Base-by-base conservation (phyloP, 2,888 invertebrate species). In the Chrysodeixis includens region DNA sequence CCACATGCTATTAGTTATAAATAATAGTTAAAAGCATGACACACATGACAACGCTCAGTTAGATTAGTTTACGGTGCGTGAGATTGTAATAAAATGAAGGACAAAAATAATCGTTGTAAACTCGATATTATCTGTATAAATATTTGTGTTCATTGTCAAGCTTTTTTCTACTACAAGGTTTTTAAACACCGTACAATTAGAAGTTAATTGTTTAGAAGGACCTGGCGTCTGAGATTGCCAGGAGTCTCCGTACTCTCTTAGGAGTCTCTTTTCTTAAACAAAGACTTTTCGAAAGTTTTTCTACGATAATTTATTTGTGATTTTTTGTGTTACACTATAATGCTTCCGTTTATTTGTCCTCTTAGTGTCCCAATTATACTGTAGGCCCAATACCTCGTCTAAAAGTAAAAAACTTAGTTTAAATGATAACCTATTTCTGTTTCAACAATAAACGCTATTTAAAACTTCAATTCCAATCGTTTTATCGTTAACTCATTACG, bases 11-110 rank as follows among this genome's bases (percentile, higher is more conserved):
- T 55, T 40, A 58, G 32, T 56, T 62, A n/a, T 26, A 5, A 53
- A 57, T 4, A 26, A 26, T 26, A 26, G 26, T 26, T 26, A 6
- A 26, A 26, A 26, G 26, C 26, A 26, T 6, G 30, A 16, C 40
- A 14, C 14, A 14, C 32, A 6, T 10, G 10, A n/a, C n/a, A 35
- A 1, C 14, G 30, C 49, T 57, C 51, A 35, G 22, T 52, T 22
- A 26, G 52, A 59, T 59, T 40, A 16, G 16, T 40, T 12, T 14
- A 56, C 16, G 40, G 26, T 57, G 69, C 62, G 58, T 69, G 66
- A 59, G 66, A 66, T 69, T 58, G 6, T 20, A 22, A 35, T 51
- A n/a, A n/a, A 44, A 2, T 3, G 46, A 49, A 49, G 46, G 46
- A 20, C 46, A 1, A 18, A 20, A 20, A 49, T 49, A 49, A 49